Base-by-base conservation (phyloP, 2,797 vertebrate genomes). In the Hydrocynus forskahlii region DNA sequence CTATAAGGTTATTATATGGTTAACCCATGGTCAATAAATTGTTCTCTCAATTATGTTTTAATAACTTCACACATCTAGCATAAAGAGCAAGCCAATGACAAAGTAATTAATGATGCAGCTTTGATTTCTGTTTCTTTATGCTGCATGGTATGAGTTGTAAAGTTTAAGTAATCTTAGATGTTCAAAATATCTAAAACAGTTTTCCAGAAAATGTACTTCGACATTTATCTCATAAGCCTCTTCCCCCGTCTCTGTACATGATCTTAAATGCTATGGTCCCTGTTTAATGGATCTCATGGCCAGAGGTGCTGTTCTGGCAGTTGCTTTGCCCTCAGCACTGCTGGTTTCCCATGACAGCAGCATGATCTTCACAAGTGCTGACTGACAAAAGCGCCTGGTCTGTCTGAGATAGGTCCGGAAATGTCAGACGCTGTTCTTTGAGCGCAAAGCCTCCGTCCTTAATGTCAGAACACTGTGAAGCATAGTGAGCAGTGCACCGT, bases 311-410 rank as follows among this genome's bases (percentile, higher is more conserved):
- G 52, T 67, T 60, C 14, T 78, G 23, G 23, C 59, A 67, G n/a
- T n/a, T 74, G 9, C 38, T 17, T 60, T 25, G 54, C 63, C 14
- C 45, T 59, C 14, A 57, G 9, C 12, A 66, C 19, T 21, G 40
- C 19, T 17, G 35, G 7, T 66, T 82, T 73, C 19, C 76, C 75
- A 74, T 64, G 75, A 78, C 52, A 45, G 52, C 70, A 67, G 54
- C 62, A 78, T 21, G 66, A 64, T 50, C 57, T 78, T 73, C 54
- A 59, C 62, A 78, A 71, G 62, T 57, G 80, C 59, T 81, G 80
- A 76, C 62, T 80, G 63, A 80, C 62, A 80, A 29, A 80, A 38
- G 21, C 45, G 23, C 23, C 63, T 71, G 64, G 50, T 35, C 43
- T 70, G 43, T 59, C 54, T 76, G 38, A 35, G 52, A 48, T 60